phyloP scores from a whole-genome alignment of 2,797 vertebrate genomes.

The Staurois parvus region DNA sequence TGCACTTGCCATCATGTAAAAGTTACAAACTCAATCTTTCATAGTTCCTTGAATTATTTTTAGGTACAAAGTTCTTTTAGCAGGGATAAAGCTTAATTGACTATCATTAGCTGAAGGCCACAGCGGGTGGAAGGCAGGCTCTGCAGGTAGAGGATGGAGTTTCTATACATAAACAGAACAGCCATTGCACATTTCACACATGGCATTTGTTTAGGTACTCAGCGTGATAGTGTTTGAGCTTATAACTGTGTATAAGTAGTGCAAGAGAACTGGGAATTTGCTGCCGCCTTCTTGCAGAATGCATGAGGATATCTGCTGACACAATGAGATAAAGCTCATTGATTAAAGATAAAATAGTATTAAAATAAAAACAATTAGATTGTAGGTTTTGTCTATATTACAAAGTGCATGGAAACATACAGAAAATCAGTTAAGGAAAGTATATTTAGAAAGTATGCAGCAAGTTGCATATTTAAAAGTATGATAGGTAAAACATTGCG shows the following conservation, averaged over 20 bases:
- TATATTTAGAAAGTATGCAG: too few species aligned
- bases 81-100: neutral
- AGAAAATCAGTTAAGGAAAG: too few species aligned
- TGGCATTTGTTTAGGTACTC: neutral
- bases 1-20: neutral
- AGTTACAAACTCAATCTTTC: neutral
- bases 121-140: neutral
- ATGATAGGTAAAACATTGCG: too few species aligned
- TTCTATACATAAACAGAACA: neutral
- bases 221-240: neutral
- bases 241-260: neutral
- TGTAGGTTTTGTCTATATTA: neutral
- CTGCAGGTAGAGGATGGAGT: neutral
- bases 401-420: neutral
- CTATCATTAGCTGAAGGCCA: conserved; percentile 2
- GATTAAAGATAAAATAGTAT: neutral
- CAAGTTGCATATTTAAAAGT: too few species aligned
- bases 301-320: neutral
- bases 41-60: neutral
- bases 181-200: neutral
- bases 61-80: neutral
- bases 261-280: neutral
- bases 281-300: neutral
- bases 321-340: neutral
- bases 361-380: neutral